Base-by-base conservation (phyloP, 2,888 invertebrate species). In the Rhamnusium bicolor region DNA sequence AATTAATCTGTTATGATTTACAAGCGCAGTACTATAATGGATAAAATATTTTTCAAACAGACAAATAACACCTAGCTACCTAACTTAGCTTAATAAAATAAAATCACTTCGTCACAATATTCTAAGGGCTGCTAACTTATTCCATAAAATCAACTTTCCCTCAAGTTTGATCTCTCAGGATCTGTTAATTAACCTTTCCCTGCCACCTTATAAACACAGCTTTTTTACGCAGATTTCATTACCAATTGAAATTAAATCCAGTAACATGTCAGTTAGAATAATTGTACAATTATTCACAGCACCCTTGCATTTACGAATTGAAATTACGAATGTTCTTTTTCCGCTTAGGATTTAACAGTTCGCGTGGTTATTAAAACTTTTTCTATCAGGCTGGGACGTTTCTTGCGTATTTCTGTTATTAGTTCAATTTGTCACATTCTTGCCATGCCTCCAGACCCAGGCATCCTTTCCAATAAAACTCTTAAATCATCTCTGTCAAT, bases 311-410 rank as follows among this genome's bases (percentile, higher is more conserved):
- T 19, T 16, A 19, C 16, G 18, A 16, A 7, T 10, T 12, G 40
- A 40, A n/a, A 40, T 32, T 19, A 10, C 47, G 47, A 47, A 18
- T 10, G 6, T 46, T 58, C n/a, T n/a, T 65, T 16, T 49, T 68
- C 47, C 68, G 49, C 47, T 16, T 10, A 49, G 16, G 65, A 72
- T 74, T 68, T 66, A 67, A 72, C 67, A 68, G 71, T 76, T 75
- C 60, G 18, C 66, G 46, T 62, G 61, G 70, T 73, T 75, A 77
- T 77, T 76, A 76, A 74, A 78, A 78, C 66, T 78, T 78, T 78
- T 78, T 76, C 78, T 74, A 74, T 78, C 74, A 73, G 54, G 51
- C 54, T n/a, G 40, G 69, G 29, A 76, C 73, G 53, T 76, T 75
- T 71, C 51, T 56, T 51, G 69, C 72, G 75, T 56, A 66, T 71